Evolutionary conservation across 2,888 invertebrate species (phyloP), one percentile per base, ranked within the genome.

Genomic region (Platycheirus albimanus): DNA sequence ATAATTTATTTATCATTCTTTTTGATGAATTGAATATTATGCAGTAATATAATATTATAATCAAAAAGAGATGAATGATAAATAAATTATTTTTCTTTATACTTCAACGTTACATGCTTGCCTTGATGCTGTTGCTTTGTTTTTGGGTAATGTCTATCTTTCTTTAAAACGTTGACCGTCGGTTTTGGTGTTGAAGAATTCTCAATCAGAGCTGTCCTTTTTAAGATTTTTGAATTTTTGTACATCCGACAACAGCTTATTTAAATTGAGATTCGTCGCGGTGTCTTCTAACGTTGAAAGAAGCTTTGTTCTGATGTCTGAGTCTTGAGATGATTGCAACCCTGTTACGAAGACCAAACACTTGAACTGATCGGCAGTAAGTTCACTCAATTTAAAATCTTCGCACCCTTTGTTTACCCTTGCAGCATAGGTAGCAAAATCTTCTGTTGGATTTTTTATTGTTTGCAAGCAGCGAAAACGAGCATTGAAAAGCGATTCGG

Each of bases 351-450:
- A 51, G 0, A 51, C 51, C n/a, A 51, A 51, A 2, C 87, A 85
- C 87, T 87, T 75, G 74, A 80, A 72, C 70, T 70, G 52, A 36
- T 67, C 43, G 20, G 30, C 17, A 8, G 41, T 56, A 7, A 61
- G 52, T 10, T 58, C 52, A 5, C 19, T 49, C 10, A 78, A 17
- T 19, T 56, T 54, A 51, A 77, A 84, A 41, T 75, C 64, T 52
- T 84, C 84, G 3, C 74, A 78, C 19, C 1, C 15, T 45, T 56
- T 63, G 19, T 66, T 66, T 24, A 70, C 70, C 2, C 51, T 56
- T n/a, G 67, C 75, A 43, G 75, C 67, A 24, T 67, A 75, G 5
- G 20, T 45, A 5, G 45, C 13, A 3, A 66, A 67, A 41, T 76
- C 75, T 13, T 76, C 67, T 43, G 11, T 17, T 4, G 61, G 15